Evolutionary conservation across 2,797 vertebrate species (phyloP), one percentile per base, ranked within the genome.

Genomic region (Malurus splendens): DNA sequence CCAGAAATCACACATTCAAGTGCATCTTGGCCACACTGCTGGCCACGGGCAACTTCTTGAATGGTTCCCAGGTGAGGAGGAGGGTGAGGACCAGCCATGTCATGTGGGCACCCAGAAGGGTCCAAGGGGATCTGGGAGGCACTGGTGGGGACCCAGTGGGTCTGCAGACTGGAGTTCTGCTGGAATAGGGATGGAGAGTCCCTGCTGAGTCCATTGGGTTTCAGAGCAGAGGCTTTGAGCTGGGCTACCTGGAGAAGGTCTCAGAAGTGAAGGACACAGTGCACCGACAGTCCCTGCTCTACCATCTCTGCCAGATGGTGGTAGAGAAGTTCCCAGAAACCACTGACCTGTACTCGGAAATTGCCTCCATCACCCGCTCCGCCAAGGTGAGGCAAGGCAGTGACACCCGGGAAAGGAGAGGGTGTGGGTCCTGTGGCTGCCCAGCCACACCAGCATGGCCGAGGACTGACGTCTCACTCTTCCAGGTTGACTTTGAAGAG

Each of bases 261-360:
- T 98, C 98, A 0, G 99, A 99, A 96, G 99, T 99, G 94, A 99
- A 99, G 95, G 99, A 99, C 96, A 99, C 99, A 0, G 98, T 99
- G 30, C 98, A 98, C 67, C 97, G 99, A 51, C 99, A 99, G 96
- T 98, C 99, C 48, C 97, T 99, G 77, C 98, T 99, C 32, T 97
- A 99, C 92, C 99, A 99, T 86, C 98, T 98, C 93, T 99, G 98
- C 95, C 98, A 97, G 92, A 97, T 97, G 90, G 98, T 99, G 90
- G 96, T 98, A 74, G 98, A 98, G 80, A 98, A 98, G 30, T 97
- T 96, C 94, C 97, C 98, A 8, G 97, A 99, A 87, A 98, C 98
- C 52, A 98, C 98, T 0, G 99, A 99, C 54, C 94, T 99, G 74
- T 99, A 99, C 97, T 98, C 99, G 0, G 99, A 99, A 97, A 98